Evolutionary conservation across 2,888 invertebrate genomes (phyloP), one percentile per base, ranked within the genome.

Genomic region (Apamea sordens): DNA sequence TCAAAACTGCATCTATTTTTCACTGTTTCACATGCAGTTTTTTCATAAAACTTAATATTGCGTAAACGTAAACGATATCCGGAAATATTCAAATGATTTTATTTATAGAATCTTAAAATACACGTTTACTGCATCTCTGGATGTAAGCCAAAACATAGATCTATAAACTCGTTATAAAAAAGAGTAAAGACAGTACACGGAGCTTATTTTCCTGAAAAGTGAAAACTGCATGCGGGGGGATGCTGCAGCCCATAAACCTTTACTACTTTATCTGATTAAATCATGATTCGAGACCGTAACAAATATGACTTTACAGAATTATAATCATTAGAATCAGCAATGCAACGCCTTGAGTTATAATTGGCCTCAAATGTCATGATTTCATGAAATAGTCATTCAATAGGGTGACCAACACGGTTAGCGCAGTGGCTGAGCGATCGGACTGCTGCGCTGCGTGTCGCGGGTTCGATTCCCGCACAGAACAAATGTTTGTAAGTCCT

Each of bases 121-220:
- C 74, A 79, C 77, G 76, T 87, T 87, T 81, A 78, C 88, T 90
- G 78, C 86, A 89, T 80, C 53, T 87, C 88, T 94, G 94, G 94
- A 92, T 74, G 83, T 82, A 84, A 79, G 94, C 94, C 94, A 94
- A 90, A 64, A 69, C 76, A 83, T 85, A 84, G 73, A 82, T 83
- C 56, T 77, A 63, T 67, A 28, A 61, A 68, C 47, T 65, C 47
- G 32, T 79, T 67, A 76, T 80, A 80, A 78, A 77, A 83, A 32
- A 82, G 64, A 74, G 11, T 71, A 44, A 77, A 64, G 21, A 28
- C 21, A 11, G 44, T 24, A 24, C 6, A 75, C 41, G 28, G n/a
- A 8, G 24, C 1, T 53, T 36, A 15, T 24, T 71, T 77, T 28
- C 24, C 6, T 65, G 44, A 59, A 59, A 70, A 65, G 36, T 50